Percentiles rank a stretch among this genome's conserved stretches.
These are phyloP conservation scores for Siniperca obscura DNA, from an alignment of 2,797 vertebrate genomes.

Conservation along the genomic window DNA sequence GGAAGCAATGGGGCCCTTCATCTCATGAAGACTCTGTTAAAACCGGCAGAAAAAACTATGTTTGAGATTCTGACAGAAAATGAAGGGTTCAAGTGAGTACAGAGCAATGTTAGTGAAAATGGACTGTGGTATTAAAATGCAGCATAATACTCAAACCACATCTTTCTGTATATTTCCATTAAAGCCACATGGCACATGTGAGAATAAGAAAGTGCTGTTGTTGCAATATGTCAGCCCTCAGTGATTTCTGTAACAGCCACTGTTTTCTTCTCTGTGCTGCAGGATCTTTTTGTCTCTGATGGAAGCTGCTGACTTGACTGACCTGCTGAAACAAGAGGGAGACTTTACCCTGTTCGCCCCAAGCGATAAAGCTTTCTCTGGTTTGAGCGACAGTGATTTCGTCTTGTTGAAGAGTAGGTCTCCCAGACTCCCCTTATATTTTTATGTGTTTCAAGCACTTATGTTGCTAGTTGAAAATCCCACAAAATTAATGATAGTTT, in stretches of 20 bases:
- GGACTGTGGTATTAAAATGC: conserved; percentile 30
- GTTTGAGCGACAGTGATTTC: conserved; percentile 88
- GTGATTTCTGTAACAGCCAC: conserved; percentile 51
- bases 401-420: conserved; percentile 88
- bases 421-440: not conserved
- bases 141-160: conserved; percentile 37
- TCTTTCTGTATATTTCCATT: conserved; percentile 51
- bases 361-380: conserved; percentile 92
- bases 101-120: conserved; percentile 8
- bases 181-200: conserved; percentile 45
- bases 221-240: conserved; percentile 40
- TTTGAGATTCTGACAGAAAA: conserved; percentile 88
- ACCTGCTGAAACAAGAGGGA: conserved; percentile 89
- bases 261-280: conserved; percentile 57
- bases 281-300: conserved; percentile 95
- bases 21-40: conserved; percentile 89
- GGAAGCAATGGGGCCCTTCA: conserved; percentile 96
- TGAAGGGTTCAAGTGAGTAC: conserved; percentile 91
- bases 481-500: not conserved
- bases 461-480: not conserved
- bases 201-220: conserved; percentile 50
- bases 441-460: not conserved
- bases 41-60: conserved; percentile 89
- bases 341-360: conserved; percentile 95
- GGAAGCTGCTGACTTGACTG: conserved; percentile 91